A percentile compares a stretch with the other conserved stretches of the same genome.
Evolutionary conservation across 2,888 invertebrate genomes (phyloP).

Genomic region (Melinaea marsaeus): DNA sequence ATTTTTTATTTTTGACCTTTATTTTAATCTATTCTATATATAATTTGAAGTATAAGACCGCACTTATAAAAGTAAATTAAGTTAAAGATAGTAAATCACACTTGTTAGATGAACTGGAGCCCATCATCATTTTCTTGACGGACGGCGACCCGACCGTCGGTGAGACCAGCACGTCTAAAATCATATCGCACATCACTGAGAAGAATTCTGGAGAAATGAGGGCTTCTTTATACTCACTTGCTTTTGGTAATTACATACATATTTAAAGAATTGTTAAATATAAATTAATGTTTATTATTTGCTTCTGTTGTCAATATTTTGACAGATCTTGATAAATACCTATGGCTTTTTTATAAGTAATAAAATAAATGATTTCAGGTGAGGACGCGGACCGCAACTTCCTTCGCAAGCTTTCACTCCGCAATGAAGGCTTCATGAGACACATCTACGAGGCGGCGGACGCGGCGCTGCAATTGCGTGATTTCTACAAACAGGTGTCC

Average conservation of each 20-base stretch:
- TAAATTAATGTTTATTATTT: background rate
- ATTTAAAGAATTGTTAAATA: background rate
- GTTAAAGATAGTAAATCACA: no score
- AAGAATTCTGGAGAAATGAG: conserved; percentile 67
- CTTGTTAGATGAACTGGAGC: conserved; percentile 61
- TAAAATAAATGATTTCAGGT: conserved; percentile 49
- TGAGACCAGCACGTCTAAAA: conserved; percentile 70
- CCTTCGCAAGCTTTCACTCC: conserved; percentile 80
- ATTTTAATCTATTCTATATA: no score
- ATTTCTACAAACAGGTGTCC: conserved; percentile 83
- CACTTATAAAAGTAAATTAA: no score
- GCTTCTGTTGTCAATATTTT: no score
- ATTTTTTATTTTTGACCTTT: no score
- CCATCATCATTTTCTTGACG: conserved; percentile 81
- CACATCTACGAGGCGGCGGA: conserved; percentile 86
- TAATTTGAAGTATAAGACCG: no score
- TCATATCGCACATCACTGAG: conserved; percentile 72
- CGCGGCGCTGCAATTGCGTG: conserved; percentile 80
- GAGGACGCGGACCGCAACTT: conserved; percentile 82
- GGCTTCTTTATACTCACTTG: conserved; percentile 81
- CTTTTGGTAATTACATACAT: conserved; percentile 74
- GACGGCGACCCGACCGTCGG: conserved; percentile 82
- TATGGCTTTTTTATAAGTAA: no score
- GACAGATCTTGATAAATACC: no score
- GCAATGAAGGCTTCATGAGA: conserved; percentile 82